Base-by-base conservation (phyloP, 1,140 invertebrate species). In the Trypoxylus dichotomus region DNA sequence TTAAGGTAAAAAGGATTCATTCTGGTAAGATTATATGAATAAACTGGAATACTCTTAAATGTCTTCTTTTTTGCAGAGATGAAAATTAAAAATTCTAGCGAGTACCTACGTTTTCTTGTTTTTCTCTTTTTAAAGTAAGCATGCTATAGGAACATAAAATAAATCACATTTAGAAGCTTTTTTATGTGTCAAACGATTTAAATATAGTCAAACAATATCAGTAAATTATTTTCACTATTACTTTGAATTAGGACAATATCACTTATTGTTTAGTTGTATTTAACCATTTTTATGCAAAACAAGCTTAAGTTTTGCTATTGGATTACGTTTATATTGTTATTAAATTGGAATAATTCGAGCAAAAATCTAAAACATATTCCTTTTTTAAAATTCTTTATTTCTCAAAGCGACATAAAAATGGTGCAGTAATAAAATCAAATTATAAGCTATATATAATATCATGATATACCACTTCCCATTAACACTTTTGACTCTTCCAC, bases 91-190 rank as follows among this genome's bases (percentile, higher is more conserved):
- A 74, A 74, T 42, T 75, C 25, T 27, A 75, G 41, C 74, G 15
- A 47, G 75, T 86, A 86, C 85, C 83, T 86, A 86, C 85, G 79
- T 81, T 82, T 83, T 77, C 84, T 83, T 79, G 79, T 79, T 81
- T 84, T 85, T 83, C 84, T 78, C 79, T 84, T 85, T 85, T 84
- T 86, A 83, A 86, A 86, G 83, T 86, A 86, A 79, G 85, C 82
- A 81, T 83, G 85, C 85, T 86, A 84, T 72, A 79, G 81, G 81
- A 79, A 80, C 21, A 77, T 63, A 77, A 76, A 81, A 32, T 75
- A 47, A 54, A 54, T 19, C 42, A 75, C 43, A 75, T 75, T 75
- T 54, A 75, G 47, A 75, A 75, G 43, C 58, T 41, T 42, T 37
- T 37, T 76, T 68, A 68, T 29, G 19, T 27, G 25, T 54, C 24